phyloP scores from a whole-genome alignment of 2,888 invertebrate species.

The Dasysyrphus albostriatus region DNA sequence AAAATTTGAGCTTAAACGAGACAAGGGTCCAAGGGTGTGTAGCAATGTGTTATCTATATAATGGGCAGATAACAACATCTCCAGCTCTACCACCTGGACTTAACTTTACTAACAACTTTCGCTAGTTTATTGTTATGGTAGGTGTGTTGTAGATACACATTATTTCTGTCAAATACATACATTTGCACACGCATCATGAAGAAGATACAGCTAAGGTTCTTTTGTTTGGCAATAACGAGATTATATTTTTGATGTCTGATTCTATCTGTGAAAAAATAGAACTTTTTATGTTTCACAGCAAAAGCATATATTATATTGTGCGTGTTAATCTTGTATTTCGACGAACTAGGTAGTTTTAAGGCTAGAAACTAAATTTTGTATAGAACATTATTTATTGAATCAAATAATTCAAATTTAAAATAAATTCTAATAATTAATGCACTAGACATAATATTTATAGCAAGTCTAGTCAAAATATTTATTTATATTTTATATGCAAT shows the following conservation, averaged over 20 bases:
- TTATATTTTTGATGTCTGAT: slow-evolving; percentile 14
- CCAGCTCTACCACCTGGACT: slow-evolving; percentile 35
- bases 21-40: slow-evolving; percentile 2
- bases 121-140: slow-evolving; percentile 36
- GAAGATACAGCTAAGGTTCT: background rate
- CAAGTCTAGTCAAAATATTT: background rate
- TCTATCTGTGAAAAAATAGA: background rate
- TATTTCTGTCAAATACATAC: slow-evolving; percentile 41
- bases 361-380: background rate
- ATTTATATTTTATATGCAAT: too few species aligned
- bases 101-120: slow-evolving; percentile 18
- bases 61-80: slow-evolving; percentile 28
- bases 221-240: slow-evolving; percentile 17
- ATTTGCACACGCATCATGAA: slow-evolving; percentile 20
- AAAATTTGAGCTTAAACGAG: background rate
- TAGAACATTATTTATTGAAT: background rate
- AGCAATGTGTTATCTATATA: slow-evolving; percentile 34
- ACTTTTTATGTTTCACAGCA: background rate
- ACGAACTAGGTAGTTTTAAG: background rate
- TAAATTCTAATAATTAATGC: too few species aligned
- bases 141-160: slow-evolving; percentile 30
- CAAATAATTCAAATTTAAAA: background rate
- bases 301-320: slow-evolving; percentile 1
- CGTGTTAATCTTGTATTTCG: background rate
- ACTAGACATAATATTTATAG: background rate